Evolutionary conservation across 2,113 vertebrate genomes (phyloP).

Genomic region (Charina bottae): DNA sequence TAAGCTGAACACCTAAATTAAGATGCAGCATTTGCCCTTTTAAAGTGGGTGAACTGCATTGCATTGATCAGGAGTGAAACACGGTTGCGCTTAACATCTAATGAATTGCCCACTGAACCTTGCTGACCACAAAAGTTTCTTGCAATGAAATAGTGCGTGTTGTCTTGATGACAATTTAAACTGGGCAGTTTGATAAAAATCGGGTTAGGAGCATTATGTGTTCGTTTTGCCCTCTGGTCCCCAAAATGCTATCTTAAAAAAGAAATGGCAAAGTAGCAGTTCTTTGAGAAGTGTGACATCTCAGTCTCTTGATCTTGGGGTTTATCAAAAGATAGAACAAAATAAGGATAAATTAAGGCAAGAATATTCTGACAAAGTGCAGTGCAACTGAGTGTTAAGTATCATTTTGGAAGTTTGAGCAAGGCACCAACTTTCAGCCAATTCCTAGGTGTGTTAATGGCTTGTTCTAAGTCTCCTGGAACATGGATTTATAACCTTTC

Average conservation of each 20-base stretch:
- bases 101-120: conserved; percentile 18
- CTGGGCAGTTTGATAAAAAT: not conserved
- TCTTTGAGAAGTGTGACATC: not conserved
- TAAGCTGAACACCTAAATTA: conserved; percentile 26
- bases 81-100: not conserved
- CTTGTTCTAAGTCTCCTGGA: not conserved
- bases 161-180: not conserved
- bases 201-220: not conserved
- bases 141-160: not conserved
- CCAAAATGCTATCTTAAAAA: not conserved
- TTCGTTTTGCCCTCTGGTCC: not conserved
- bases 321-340: conserved; percentile 40
- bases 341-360: not conserved
- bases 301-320: conserved; percentile 1
- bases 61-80: fast-evolving
- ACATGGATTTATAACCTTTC: not conserved
- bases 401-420: not conserved
- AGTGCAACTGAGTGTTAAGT: not conserved
- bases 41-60: not conserved
- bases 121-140: not conserved
- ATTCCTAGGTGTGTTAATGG: not conserved
- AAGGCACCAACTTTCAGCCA: not conserved
- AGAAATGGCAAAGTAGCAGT: not conserved
- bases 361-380: not conserved
- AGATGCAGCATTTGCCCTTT: conserved; percentile 14